Evolutionary conservation across 2,113 vertebrate species (phyloP).

Genomic region (Scalopus aquaticus): DNA sequence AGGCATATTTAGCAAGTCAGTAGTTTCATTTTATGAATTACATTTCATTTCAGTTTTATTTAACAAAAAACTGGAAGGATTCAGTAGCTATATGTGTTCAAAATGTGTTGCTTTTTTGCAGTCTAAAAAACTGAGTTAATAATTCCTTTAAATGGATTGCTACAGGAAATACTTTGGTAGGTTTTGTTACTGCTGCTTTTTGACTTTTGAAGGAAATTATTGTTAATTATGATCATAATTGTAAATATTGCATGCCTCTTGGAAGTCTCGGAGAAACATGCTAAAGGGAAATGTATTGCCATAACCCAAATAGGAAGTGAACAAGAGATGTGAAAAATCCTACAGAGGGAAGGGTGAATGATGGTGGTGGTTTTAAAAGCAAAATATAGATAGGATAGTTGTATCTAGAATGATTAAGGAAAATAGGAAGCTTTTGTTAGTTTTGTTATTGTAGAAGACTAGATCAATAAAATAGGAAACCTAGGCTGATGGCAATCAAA

Average conservation of each 20-base stretch:
- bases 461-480: background rate
- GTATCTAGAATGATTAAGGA: background rate
- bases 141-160: background rate
- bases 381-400: background rate
- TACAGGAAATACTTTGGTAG: background rate
- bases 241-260: background rate
- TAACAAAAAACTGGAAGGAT: background rate
- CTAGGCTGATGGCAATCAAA: background rate
- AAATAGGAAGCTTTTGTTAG: background rate
- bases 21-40: slow-evolving; percentile 4
- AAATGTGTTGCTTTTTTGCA: slow-evolving; percentile 25
- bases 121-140: background rate
- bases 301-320: background rate
- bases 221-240: background rate
- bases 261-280: background rate
- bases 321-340: background rate
- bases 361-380: background rate
- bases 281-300: background rate
- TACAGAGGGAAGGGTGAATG: background rate
- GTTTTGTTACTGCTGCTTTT: background rate
- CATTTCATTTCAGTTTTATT: slow-evolving; percentile 45
- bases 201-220: background rate
- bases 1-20: background rate
- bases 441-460: background rate
- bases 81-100: slow-evolving; percentile 12